phyloP scores from a whole-genome alignment of 2,113 vertebrate genomes.

The Ceyx margarethae region DNA sequence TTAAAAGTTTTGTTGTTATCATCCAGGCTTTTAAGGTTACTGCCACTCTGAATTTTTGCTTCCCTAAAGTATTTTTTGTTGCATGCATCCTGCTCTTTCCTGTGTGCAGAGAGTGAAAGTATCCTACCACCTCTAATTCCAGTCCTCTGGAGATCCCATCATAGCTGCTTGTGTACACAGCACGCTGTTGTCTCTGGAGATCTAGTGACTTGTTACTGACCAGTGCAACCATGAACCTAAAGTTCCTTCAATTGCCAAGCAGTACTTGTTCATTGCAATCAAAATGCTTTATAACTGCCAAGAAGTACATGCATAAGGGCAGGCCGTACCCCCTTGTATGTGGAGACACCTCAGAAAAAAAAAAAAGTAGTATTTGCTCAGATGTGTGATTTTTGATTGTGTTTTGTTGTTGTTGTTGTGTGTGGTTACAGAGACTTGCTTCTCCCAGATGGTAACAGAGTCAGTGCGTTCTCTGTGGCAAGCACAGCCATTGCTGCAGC shows the following conservation, averaged over 20 bases:
- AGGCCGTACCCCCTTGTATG: not conserved
- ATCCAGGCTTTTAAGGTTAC: not conserved
- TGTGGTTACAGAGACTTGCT: conserved; percentile 86
- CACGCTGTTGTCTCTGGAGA: not conserved
- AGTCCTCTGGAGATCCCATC: not conserved
- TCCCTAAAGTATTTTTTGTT: not conserved
- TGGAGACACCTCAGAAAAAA: not conserved
- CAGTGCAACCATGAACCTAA: not conserved
- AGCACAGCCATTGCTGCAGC: conserved; percentile 98
- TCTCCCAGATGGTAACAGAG: conserved; percentile 92
- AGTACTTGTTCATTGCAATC: not conserved
- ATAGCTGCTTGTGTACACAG: not conserved
- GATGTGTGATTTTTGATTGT: not conserved
- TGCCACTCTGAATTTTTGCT: not conserved
- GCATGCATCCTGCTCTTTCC: not conserved
- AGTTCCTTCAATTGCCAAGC: not conserved
- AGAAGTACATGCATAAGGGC: not conserved
- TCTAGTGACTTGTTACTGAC: not conserved
- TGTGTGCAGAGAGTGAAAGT: not conserved
- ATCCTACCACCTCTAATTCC: not conserved
- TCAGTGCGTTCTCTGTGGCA: conserved; percentile 96
- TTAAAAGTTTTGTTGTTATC: not conserved
- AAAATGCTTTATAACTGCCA: not conserved
- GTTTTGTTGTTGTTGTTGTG: no score
- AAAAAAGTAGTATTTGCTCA: not conserved